Percentiles rank a stretch among this genome's conserved stretches.
Conservation (phyloP, 2,888 invertebrate species). For the Proisotoma minuta region DNA sequence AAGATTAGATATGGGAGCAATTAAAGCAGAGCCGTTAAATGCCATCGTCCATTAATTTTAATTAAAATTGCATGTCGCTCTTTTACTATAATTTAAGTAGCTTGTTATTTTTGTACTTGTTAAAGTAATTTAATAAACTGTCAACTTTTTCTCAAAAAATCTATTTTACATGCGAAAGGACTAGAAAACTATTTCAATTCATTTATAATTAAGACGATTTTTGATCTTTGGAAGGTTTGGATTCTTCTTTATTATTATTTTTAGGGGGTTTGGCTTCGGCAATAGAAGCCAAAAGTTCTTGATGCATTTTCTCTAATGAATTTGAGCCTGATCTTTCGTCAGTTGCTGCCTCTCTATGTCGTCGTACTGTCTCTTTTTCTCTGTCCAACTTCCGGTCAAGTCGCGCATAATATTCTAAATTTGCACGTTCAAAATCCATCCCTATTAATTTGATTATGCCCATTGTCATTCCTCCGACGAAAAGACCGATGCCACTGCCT, state of each 20-base stretch:
- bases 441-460: conserved; percentile 59
- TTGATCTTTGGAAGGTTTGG: too few species aligned
- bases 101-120: too few species aligned
- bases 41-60: conserved; percentile 37
- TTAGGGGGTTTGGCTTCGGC: too few species aligned
- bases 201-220: too few species aligned
- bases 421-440: conserved; percentile 61
- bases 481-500: conserved; percentile 60
- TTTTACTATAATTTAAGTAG: too few species aligned
- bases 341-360: conserved; percentile 50
- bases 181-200: too few species aligned
- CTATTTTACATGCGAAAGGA: too few species aligned
- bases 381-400: conserved; percentile 57
- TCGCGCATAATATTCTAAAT: conserved; percentile 50
- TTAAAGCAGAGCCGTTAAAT: conserved; percentile 56
- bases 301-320: not conserved
- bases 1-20: conserved; percentile 55
- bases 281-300: not conserved
- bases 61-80: too few species aligned
- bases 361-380: conserved; percentile 51
- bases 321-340: too few species aligned
- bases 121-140: not conserved
- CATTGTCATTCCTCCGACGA: conserved; percentile 59
- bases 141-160: too few species aligned
- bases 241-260: not conserved